phyloP scores from a whole-genome alignment of 2,888 invertebrate species.

The Metopia argyrocephala region DNA sequence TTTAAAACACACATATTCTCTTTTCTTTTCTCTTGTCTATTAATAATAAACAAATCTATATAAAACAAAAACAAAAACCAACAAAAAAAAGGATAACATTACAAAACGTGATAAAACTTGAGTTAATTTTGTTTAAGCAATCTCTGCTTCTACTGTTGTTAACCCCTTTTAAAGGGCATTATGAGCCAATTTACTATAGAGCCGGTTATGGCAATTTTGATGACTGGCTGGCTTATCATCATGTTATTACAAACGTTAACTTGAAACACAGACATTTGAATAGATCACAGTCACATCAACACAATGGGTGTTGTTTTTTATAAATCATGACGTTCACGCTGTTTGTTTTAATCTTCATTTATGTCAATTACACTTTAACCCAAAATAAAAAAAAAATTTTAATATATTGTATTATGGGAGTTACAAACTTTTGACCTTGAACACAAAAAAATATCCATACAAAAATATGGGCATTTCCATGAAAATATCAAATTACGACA shows the following conservation, averaged over 20 bases:
- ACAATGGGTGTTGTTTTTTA: not conserved
- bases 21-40: not conserved
- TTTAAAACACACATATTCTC: not conserved
- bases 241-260: not conserved
- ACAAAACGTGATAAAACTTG: conserved; percentile 24
- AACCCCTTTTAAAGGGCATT: not conserved
- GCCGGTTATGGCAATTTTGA: not conserved
- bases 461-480: too few species aligned
- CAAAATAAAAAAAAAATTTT: not conserved
- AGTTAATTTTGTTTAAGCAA: conserved; percentile 25
- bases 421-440: not conserved
- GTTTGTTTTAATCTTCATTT: conserved; percentile 8
- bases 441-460: not conserved
- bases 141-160: not conserved
- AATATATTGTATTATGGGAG: too few species aligned
- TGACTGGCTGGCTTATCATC: not conserved
- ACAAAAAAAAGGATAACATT: not conserved
- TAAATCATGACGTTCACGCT: not conserved
- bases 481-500: too few species aligned
- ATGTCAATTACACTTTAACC: not conserved
- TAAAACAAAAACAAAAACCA: not conserved
- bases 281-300: too few species aligned
- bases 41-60: not conserved
- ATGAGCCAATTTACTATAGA: not conserved
- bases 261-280: not conserved